Base-by-base conservation (phyloP, 2,888 invertebrate genomes). In the Hirtodrosophila histrioides region DNA sequence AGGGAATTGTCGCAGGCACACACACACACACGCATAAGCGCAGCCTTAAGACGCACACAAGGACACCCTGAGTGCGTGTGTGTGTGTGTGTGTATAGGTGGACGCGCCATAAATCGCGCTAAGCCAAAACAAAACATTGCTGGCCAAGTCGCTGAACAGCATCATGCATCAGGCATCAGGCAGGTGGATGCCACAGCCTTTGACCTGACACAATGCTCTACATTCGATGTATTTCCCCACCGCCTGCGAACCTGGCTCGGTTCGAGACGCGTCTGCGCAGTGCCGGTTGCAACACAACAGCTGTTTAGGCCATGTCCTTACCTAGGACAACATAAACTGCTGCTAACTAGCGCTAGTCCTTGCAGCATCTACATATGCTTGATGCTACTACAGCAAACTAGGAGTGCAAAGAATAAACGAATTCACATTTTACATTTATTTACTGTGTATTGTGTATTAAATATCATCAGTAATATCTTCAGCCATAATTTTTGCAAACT, bases 201-300 rank as follows among this genome's bases (percentile, higher is more conserved):
- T 89, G 88, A 88, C 89, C 88, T 83, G 86, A 78, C 89, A 89
- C 89, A 89, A 79, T 88, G 88, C 88, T 89, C 88, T 51, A 88
- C 53, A 86, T 88, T 86, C 88, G 70, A 89, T 89, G 89, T 89
- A 85, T 77, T 58, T 36, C 12, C 23, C 36, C 53, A 23, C 6
- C 33, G 10, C 11, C n/a, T n/a, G n/a, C 33, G 23, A 40, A 35
- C 29, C 33, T 27, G 36, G 4, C 33, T 1, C 12, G 51, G 78
- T 68, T 80, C 23, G 66, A 71, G 33, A 2, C n/a, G 71, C 66
- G 62, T 9, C 66, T 63, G 88, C 80, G 88, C 79, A 44, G 3
- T 61, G 12, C 2, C 3, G 7, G 17, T 12, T 48, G 33, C 24
- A 60, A 37, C 46, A 54, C 11, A 80, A 72, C 84, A 85, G 84